phyloP scores from a whole-genome alignment of 92 coral and sea anemone species.

The Bergia puertoricense region DNA sequence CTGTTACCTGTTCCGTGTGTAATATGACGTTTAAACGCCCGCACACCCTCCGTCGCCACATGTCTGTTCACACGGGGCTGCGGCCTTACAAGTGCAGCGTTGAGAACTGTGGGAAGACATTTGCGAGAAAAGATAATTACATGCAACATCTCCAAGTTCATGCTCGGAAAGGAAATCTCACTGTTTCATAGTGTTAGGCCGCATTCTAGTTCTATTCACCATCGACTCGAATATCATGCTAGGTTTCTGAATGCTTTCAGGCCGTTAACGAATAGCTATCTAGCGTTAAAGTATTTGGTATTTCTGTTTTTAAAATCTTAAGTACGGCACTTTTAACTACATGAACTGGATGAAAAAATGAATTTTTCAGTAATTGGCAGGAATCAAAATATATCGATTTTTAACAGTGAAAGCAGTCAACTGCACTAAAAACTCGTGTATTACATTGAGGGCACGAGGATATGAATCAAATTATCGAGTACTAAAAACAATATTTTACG shows the following conservation, averaged over 20 bases:
- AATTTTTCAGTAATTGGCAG: neutral
- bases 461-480: too few species aligned
- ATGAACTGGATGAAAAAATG: neutral
- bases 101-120: slow-evolving; percentile 25
- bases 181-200: neutral
- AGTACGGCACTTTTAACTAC: neutral
- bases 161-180: slow-evolving; percentile 12
- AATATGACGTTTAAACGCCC: slow-evolving; percentile 30
- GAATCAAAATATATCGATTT: too few species aligned
- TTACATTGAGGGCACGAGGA: neutral
- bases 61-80: slow-evolving; percentile 29
- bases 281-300: neutral
- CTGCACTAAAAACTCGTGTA: too few species aligned
- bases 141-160: slow-evolving; percentile 43
- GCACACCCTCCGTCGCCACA: slow-evolving; percentile 36
- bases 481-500: too few species aligned
- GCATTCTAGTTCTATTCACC: neutral
- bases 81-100: slow-evolving; percentile 18
- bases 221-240: neutral
- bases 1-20: slow-evolving; percentile 28
- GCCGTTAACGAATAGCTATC: neutral
- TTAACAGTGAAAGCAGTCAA: too few species aligned
- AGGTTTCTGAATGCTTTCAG: neutral
- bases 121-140: slow-evolving; percentile 39
- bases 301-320: neutral